Percentiles rank a stretch among this genome's conserved stretches.
Evolutionary conservation across 2,888 invertebrate species (phyloP).

Genomic region (Octonoba sinensis): DNA sequence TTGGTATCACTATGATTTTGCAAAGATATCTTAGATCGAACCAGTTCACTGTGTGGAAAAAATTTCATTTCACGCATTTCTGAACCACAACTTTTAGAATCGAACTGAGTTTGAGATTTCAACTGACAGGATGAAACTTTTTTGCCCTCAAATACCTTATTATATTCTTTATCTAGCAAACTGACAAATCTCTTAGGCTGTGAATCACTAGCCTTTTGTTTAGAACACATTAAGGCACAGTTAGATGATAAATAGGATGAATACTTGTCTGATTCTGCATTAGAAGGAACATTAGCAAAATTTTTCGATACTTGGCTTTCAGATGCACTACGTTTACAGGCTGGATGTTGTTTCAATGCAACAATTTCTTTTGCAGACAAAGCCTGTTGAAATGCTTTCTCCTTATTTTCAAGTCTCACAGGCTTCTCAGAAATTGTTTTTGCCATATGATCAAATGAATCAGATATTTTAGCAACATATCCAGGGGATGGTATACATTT

Average conservation of each 20-base stretch:
- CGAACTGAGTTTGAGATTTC: conserved; percentile 31
- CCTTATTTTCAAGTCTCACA: conserved; percentile 6
- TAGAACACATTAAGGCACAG: conserved; percentile 1
- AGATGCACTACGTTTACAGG: conserved; percentile 55
- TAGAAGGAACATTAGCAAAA: neutral
- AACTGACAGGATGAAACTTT: conserved; percentile 56
- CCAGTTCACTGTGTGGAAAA: conserved; percentile 28
- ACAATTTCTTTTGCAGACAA: conserved; percentile 8
- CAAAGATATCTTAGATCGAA: too few species aligned
- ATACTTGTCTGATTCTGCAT: conserved; percentile 5
- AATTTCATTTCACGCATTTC: conserved; percentile 31
- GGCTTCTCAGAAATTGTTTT: conserved; percentile 18
- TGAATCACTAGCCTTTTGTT: conserved; percentile 8
- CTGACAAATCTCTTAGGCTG: conserved; percentile 45
- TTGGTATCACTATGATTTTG: too few species aligned
- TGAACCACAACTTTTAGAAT: conserved; percentile 6
- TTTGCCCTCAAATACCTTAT: conserved; percentile 64
- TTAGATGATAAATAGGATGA: conserved; percentile 21
- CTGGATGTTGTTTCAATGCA: neutral
- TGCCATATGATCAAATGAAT: conserved; percentile 56
- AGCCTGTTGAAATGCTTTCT: conserved; percentile 12
- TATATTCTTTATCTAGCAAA: conserved; percentile 65
- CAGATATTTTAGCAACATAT: conserved; percentile 65
- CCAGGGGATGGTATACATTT: conserved; percentile 55
- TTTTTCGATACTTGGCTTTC: conserved; percentile 57